Conservation (phyloP, 2,113 vertebrate genomes). For the Chaenocephalus aceratus region DNA sequence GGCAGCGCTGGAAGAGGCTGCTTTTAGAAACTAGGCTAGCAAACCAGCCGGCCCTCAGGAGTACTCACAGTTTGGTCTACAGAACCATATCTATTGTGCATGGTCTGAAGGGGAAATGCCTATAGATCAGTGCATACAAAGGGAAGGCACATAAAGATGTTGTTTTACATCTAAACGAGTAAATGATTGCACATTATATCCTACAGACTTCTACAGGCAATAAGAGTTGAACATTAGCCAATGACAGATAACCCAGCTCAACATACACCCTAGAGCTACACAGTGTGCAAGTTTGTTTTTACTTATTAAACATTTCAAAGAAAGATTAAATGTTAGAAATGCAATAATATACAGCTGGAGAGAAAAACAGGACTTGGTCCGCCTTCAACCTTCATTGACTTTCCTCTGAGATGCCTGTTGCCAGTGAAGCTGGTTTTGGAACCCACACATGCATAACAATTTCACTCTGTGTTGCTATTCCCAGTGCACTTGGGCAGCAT, state of each 20-base stretch:
- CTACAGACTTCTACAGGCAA: not conserved
- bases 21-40: conserved; percentile 59
- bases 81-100: conserved; percentile 15
- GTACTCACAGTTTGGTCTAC: conserved; percentile 20
- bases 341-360: not conserved
- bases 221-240: not conserved
- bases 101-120: conserved; percentile 8
- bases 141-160: conserved; percentile 2
- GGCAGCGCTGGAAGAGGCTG: conserved; percentile 24
- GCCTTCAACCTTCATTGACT: not conserved
- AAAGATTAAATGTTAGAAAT: not conserved
- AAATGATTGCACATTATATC: conserved; percentile 15
- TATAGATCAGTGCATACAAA: conserved; percentile 5
- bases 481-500: not conserved
- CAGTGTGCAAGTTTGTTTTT: not conserved
- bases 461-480: not conserved
- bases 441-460: not conserved
- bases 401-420: conserved; percentile 5
- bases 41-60: conserved; percentile 39
- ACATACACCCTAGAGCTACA: not conserved
- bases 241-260: not conserved
- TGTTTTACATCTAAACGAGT: conserved; percentile 10
- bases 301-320: conserved; percentile 23
- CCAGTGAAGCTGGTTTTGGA: conserved; percentile 1
- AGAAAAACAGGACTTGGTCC: not conserved